These are phyloP conservation scores for Leptinotarsa texana DNA, from an alignment of 1,140 invertebrate species.

Conservation along the genomic window DNA sequence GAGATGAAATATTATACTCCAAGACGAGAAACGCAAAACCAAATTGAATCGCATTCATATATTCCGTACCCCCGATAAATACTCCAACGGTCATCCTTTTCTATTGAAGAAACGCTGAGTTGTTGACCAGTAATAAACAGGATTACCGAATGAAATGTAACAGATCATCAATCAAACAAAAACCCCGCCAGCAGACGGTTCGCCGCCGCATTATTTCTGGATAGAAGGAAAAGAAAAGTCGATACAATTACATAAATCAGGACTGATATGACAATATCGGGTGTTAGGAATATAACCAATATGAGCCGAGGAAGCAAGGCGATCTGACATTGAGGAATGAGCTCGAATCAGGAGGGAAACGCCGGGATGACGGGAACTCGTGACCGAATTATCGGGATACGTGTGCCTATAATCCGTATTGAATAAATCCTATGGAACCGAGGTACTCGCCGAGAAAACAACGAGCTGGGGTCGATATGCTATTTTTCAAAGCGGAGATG, in stretches of 20 bases:
- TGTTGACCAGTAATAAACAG: slow-evolving; percentile 32
- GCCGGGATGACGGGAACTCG: slow-evolving; percentile 33
- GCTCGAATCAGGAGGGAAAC: slow-evolving; percentile 34
- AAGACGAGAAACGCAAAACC: too few species aligned
- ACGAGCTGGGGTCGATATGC: not conserved
- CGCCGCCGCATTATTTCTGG: slow-evolving; percentile 7
- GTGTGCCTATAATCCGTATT: slow-evolving; percentile 33
- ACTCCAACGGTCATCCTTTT: not conserved
- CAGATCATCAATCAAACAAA: slow-evolving; percentile 37
- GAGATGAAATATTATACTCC: too few species aligned
- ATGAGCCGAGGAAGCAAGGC: slow-evolving; percentile 38
- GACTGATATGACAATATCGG: slow-evolving; percentile 50
- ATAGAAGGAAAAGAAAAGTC: slow-evolving; percentile 39
- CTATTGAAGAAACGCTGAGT: slow-evolving; percentile 21
- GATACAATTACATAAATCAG: slow-evolving; percentile 51
- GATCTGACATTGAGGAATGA: slow-evolving; percentile 46
- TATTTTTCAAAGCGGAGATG: not conserved
- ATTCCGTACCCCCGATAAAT: not conserved
- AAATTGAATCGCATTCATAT: not conserved
- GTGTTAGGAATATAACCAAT: slow-evolving; percentile 50
- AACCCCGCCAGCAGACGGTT: slow-evolving; percentile 22
- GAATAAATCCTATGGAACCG: slow-evolving; percentile 18
- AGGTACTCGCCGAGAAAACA: slow-evolving; percentile 1
- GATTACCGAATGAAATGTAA: slow-evolving; percentile 26
- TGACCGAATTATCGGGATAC: slow-evolving; percentile 42